Conservation (phyloP, 2,888 invertebrate genomes). For the Aromia moschata region DNA sequence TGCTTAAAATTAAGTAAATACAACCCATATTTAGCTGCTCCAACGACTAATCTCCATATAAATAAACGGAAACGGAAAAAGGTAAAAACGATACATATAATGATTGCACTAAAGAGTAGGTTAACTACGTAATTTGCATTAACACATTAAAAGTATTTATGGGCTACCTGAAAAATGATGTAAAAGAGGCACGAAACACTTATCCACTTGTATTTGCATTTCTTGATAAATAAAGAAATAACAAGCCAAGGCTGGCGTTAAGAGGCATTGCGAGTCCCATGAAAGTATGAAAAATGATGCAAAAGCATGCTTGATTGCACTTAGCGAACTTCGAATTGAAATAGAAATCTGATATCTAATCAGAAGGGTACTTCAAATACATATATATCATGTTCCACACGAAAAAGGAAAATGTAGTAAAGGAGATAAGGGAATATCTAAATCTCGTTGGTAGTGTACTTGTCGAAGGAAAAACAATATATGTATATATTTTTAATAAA, state of each 20-base stretch:
- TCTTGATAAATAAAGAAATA: neutral
- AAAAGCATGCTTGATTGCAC: neutral
- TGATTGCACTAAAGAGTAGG: neutral
- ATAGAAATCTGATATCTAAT: neutral
- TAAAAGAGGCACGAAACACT: neutral
- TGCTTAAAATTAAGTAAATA: too few species aligned
- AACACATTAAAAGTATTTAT: neutral
- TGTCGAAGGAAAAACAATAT: too few species aligned
- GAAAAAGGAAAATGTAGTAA: too few species aligned
- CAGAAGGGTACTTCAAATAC: neutral
- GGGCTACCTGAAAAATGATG: neutral
- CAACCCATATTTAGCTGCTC: too few species aligned
- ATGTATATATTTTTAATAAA: too few species aligned
- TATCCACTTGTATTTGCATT: neutral
- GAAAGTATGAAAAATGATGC: neutral
- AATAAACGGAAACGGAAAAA: too few species aligned
- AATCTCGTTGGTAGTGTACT: too few species aligned
- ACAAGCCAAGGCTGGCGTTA: neutral
- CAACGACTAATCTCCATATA: too few species aligned
- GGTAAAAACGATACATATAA: too few species aligned
- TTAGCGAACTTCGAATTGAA: neutral
- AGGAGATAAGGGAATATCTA: too few species aligned
- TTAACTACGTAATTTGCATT: neutral
- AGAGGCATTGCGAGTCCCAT: neutral
- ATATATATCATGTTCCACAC: too few species aligned